phyloP scores from a whole-genome alignment of 2,888 invertebrate genomes.

The Ectemnius continuus region DNA sequence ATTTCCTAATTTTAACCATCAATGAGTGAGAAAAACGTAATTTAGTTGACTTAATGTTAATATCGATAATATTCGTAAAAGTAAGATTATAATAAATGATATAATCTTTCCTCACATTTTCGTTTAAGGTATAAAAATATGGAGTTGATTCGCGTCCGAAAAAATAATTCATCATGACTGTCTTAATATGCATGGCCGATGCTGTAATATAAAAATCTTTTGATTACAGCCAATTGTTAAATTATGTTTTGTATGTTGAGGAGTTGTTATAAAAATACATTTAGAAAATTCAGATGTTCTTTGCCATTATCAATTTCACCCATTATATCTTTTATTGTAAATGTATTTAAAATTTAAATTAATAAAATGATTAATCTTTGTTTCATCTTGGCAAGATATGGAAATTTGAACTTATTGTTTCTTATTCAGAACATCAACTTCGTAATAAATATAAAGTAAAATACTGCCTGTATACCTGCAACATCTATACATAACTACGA shows the following conservation, averaged over 20 bases:
- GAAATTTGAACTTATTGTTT: constrained; percentile 42
- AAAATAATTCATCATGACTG: constrained; percentile 32
- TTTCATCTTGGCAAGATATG: constrained; percentile 37
- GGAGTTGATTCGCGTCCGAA: constrained; percentile 8
- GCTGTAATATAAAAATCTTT: constrained; percentile 44
- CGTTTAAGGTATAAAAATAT: constrained; percentile 34
- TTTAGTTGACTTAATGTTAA: not conserved
- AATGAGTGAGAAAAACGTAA: too few species aligned
- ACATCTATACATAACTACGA: constrained; percentile 36
- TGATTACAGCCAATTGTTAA: constrained; percentile 51
- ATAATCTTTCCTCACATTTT: constrained; percentile 7
- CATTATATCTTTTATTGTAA: constrained; percentile 27
- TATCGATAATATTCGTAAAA: not conserved
- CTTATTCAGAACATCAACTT: constrained; percentile 24
- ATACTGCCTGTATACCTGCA: constrained; percentile 32
- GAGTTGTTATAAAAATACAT: constrained; percentile 64
- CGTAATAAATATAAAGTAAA: constrained; percentile 39
- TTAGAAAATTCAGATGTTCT: constrained; percentile 59
- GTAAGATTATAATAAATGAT: constrained; percentile 18
- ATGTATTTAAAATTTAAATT: constrained; percentile 38
- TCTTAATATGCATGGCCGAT: constrained; percentile 45
- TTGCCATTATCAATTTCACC: constrained; percentile 25
- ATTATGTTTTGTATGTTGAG: constrained; percentile 39
- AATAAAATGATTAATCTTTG: constrained; percentile 36
- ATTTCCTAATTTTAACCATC: not conserved